Conservation (phyloP, 2,888 invertebrate genomes). For the Tinea pellionella region DNA sequence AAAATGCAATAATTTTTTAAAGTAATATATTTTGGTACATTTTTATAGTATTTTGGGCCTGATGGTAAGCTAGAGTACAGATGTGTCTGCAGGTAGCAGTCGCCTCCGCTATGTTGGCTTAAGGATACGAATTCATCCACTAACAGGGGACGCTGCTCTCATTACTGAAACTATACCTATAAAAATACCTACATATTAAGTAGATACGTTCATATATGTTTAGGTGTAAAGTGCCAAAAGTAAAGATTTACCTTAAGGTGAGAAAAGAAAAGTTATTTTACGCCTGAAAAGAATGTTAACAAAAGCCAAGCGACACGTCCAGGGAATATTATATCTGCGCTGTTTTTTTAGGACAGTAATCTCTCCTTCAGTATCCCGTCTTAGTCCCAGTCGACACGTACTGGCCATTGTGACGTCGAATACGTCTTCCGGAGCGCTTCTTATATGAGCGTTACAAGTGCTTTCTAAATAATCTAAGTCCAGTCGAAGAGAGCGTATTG, state of each 20-base stretch:
- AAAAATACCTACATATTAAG: neutral
- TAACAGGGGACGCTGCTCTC: too few relatives aligned
- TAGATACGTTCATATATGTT: neutral
- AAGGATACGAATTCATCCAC: too few relatives aligned
- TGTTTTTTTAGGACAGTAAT: slow-evolving; percentile 70
- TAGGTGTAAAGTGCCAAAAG: neutral
- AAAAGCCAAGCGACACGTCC: slow-evolving; percentile 41
- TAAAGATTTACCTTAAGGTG: neutral
- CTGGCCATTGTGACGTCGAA: slow-evolving; percentile 65
- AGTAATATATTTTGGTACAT: neutral
- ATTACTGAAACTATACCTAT: neutral
- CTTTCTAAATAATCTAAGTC: slow-evolving; percentile 73
- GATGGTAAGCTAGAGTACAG: too few relatives aligned
- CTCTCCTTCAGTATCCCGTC: slow-evolving; percentile 54
- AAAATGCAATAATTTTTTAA: too few relatives aligned
- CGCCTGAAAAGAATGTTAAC: neutral
- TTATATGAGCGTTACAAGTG: slow-evolving; percentile 72
- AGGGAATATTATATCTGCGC: slow-evolving; percentile 56
- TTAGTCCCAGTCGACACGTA: slow-evolving; percentile 61
- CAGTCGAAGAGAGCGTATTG: slow-evolving; percentile 70
- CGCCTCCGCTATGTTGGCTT: too few relatives aligned
- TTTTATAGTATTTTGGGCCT: too few relatives aligned
- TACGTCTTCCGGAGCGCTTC: slow-evolving; percentile 65
- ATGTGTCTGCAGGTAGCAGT: too few relatives aligned
- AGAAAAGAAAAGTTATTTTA: neutral